Conservation (phyloP, 2,888 invertebrate species). For the Romanomermis culicivorax region DNA sequence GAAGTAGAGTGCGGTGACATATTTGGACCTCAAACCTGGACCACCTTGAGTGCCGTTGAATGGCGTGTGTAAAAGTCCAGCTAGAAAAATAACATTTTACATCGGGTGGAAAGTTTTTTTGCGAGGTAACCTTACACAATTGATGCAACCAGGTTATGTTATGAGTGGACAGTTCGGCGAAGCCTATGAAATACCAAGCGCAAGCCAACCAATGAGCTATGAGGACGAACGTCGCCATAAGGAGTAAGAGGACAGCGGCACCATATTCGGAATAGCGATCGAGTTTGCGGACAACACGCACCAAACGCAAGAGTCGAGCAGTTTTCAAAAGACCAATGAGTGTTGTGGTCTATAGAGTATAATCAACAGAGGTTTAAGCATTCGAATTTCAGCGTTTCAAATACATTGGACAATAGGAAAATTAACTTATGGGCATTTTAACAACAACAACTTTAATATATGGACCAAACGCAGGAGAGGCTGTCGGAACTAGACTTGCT, state of each 20-base stretch:
- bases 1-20: slow-evolving; percentile 91
- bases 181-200: slow-evolving; percentile 95
- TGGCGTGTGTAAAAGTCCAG: background rate
- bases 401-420: too few relatives aligned
- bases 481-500: too few relatives aligned
- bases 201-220: slow-evolving; percentile 98
- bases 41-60: slow-evolving; percentile 17
- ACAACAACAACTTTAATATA: too few relatives aligned
- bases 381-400: too few relatives aligned
- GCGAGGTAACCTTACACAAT: slow-evolving; percentile 43
- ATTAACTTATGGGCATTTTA: too few relatives aligned
- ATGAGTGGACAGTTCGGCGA: slow-evolving; percentile 57
- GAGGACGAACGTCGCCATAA: slow-evolving; percentile 91
- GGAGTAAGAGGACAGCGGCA: slow-evolving; percentile 77
- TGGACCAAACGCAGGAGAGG: too few relatives aligned
- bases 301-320: slow-evolving; percentile 74
- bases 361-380: too few relatives aligned
- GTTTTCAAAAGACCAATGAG: slow-evolving; percentile 93
- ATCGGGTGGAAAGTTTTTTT: too few relatives aligned
- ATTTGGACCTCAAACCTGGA: slow-evolving; percentile 36
- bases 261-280: slow-evolving; percentile 91
- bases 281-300: slow-evolving; percentile 82
- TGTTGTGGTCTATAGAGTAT: slow-evolving; percentile 70
- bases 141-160: slow-evolving; percentile 91
- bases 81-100: background rate